Evolutionary conservation across 2,113 vertebrate genomes (phyloP).

Genomic region (Calyptomena viridis): DNA sequence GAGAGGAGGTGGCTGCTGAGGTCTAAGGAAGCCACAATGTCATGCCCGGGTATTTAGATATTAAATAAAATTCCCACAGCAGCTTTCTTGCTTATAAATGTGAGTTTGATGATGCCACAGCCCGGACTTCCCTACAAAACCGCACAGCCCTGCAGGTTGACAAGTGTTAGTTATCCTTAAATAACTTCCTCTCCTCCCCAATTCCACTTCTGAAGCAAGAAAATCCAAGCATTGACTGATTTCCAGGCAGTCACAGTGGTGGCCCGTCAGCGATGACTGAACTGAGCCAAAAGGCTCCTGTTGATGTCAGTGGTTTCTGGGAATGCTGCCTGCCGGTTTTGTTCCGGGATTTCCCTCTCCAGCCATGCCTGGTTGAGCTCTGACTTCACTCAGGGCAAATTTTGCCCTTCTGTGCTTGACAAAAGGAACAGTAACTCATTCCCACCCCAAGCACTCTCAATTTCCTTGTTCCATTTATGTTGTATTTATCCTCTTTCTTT

Average conservation of each 20-base stretch:
- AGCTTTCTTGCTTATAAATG: background rate
- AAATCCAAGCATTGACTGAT: background rate
- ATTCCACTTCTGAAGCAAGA: background rate
- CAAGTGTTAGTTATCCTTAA: background rate
- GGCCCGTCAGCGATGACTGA: background rate
- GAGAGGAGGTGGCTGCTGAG: background rate
- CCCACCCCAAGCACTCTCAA: background rate
- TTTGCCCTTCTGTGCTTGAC: background rate
- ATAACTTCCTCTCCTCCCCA: background rate
- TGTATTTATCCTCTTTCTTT: background rate
- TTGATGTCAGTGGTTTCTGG: conserved; percentile 46
- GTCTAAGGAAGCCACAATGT: accelerated
- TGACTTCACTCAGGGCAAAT: background rate
- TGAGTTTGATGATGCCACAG: background rate
- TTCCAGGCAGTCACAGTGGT: conserved; percentile 38
- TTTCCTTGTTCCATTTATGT: background rate
- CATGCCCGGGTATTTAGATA: accelerated
- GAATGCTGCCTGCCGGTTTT: conserved; percentile 37
- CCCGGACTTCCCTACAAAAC: background rate
- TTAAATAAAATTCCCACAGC: background rate
- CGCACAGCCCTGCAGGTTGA: background rate
- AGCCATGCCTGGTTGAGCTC: background rate
- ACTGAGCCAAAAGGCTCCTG: conserved; percentile 10
- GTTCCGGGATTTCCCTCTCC: conserved; percentile 19
- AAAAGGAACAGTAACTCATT: background rate